These are phyloP conservation scores for Leptocoma aspasia DNA, from an alignment of 2,113 vertebrate species.

Conservation along the genomic window DNA sequence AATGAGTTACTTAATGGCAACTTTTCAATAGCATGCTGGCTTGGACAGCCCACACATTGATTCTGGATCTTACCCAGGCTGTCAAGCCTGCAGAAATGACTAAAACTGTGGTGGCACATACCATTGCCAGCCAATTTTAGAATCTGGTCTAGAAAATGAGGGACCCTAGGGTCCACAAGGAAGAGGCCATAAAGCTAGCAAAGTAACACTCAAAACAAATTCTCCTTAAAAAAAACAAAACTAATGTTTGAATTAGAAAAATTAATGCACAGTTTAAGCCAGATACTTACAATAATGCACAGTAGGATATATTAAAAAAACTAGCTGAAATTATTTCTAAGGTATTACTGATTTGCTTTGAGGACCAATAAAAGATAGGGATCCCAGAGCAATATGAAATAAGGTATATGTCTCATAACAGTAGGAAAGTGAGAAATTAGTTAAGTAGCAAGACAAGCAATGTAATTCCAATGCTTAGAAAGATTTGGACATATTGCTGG, in stretches of 20 bases:
- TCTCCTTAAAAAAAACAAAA: not conserved
- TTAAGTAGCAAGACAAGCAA: not conserved
- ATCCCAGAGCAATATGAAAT: not conserved
- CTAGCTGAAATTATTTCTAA: not conserved
- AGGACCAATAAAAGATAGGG: not conserved
- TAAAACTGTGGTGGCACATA: not conserved
- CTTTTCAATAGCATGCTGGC: not conserved
- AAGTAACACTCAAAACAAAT: not conserved
- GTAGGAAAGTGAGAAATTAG: not conserved
- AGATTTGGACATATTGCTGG: not conserved
- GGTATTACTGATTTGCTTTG: not conserved
- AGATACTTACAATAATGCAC: not conserved
- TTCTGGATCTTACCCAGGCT: not conserved
- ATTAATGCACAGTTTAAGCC: not conserved
- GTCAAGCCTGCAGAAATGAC: not conserved
- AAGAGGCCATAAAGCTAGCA: not conserved
- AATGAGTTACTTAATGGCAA: not conserved
- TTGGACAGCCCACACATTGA: not conserved
- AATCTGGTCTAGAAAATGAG: not conserved
- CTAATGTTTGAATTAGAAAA: not conserved
- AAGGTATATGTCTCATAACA: not conserved
- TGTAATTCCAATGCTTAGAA: not conserved
- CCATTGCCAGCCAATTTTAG: not conserved
- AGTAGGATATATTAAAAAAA: not conserved
- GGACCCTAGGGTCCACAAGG: not conserved